phyloP scores from a whole-genome alignment of 2,797 vertebrate species.

The Micromesistius poutassou region DNA sequence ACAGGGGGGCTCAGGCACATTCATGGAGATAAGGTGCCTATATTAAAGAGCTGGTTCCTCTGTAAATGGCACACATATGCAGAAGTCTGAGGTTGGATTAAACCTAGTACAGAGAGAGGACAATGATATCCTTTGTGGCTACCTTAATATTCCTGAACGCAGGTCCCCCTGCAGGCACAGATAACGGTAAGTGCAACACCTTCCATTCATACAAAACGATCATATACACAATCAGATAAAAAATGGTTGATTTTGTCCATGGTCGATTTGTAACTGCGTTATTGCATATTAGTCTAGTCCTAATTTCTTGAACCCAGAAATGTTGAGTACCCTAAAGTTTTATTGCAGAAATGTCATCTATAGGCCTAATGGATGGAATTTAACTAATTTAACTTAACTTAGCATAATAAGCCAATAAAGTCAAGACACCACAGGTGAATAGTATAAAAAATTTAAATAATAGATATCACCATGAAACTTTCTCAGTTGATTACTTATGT shows the following conservation, averaged over 20 bases:
- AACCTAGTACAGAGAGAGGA: neutral
- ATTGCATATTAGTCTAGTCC: too few species aligned
- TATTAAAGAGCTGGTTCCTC: slow-evolving; percentile 49
- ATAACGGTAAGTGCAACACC: slow-evolving; percentile 59
- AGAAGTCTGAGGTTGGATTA: slow-evolving; percentile 14
- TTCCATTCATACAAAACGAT: slow-evolving; percentile 13
- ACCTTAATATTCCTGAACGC: slow-evolving; percentile 45
- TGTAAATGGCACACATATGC: neutral
- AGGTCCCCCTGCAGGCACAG: slow-evolving; percentile 25
- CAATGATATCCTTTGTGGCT: slow-evolving; percentile 49
- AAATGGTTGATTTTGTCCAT: neutral
- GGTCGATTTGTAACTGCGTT: neutral
- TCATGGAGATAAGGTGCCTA: slow-evolving; percentile 52
- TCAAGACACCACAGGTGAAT: too few species aligned
- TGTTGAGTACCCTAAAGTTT: too few species aligned
- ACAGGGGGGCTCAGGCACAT: neutral
- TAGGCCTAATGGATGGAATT: too few species aligned
- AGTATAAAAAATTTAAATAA: too few species aligned
- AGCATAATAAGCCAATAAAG: too few species aligned
- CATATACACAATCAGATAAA: neutral
- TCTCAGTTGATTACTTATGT: too few species aligned
- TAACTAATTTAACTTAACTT: too few species aligned
- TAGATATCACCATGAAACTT: too few species aligned
- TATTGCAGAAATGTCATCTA: too few species aligned
- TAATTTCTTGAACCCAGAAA: too few species aligned